A percentile compares a stretch with the other conserved stretches of the same genome.
phyloP scores from a whole-genome alignment of 2,888 invertebrate genomes.

The Synergus gifuensis region DNA sequence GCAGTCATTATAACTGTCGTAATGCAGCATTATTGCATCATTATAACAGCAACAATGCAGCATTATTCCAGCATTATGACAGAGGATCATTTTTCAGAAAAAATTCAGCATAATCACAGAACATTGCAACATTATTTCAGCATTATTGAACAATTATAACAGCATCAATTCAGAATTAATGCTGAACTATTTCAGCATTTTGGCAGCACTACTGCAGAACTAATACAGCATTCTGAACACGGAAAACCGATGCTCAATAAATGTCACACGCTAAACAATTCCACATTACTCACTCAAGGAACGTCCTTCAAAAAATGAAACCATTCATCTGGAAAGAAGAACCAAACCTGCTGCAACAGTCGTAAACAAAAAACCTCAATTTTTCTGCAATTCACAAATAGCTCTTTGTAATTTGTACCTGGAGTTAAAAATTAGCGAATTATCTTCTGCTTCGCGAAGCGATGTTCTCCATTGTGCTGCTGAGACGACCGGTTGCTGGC shows the following conservation, averaged over 20 bases:
- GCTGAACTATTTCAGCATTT: too few species aligned
- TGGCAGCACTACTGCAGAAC: too few species aligned
- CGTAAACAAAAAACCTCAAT: neutral
- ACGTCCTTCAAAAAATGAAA: neutral
- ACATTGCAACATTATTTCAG: too few species aligned
- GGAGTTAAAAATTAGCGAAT: conserved; percentile 28
- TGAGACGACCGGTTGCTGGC: neutral
- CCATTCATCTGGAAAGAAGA: neutral
- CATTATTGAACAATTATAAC: too few species aligned
- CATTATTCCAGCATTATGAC: too few species aligned
- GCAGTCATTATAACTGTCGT: too few species aligned
- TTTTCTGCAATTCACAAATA: neutral
- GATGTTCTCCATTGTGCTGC: conserved; percentile 23
- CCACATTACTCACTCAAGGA: neutral
- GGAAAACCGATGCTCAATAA: neutral
- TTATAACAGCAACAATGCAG: too few species aligned
- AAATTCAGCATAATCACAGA: too few species aligned
- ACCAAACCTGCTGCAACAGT: neutral
- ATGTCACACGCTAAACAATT: neutral
- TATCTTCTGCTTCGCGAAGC: conserved; percentile 4
- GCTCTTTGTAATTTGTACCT: conserved; percentile 9
- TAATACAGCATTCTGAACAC: neutral
- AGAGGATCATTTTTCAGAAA: too few species aligned
- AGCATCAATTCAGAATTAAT: too few species aligned
- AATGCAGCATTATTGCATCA: too few species aligned